A percentile compares a stretch with the other conserved stretches of the same genome.
Evolutionary conservation across 1,140 invertebrate genomes (phyloP).

Genomic region (Oedothorax gibbosus): DNA sequence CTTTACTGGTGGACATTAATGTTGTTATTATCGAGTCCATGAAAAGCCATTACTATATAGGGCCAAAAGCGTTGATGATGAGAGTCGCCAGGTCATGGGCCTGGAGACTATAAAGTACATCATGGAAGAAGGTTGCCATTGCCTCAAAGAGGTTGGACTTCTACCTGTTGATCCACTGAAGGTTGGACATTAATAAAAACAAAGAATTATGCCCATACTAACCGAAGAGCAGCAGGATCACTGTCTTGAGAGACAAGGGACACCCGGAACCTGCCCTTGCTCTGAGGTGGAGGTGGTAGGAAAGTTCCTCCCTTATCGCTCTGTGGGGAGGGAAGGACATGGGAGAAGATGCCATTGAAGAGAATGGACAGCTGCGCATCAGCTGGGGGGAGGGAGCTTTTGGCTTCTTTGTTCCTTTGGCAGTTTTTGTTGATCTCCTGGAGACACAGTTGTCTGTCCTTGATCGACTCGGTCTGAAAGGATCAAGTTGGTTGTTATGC

Average conservation of each 20-base stretch:
- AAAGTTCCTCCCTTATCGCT: neutral
- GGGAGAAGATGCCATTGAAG: constrained; percentile 57
- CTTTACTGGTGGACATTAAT: too few relatives aligned
- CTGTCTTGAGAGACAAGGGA: constrained; percentile 44
- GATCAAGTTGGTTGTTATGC: neutral
- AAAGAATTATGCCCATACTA: too few relatives aligned
- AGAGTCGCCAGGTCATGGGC: too few relatives aligned
- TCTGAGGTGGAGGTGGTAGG: neutral
- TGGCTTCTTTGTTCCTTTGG: constrained; percentile 58
- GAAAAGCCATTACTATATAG: too few relatives aligned
- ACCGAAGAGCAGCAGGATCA: neutral
- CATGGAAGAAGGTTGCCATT: too few relatives aligned
- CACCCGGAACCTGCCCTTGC: constrained; percentile 38
- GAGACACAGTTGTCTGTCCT: constrained; percentile 26
- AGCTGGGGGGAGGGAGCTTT: constrained; percentile 51
- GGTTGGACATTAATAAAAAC: too few relatives aligned
- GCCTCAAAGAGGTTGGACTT: too few relatives aligned
- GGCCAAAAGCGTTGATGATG: too few relatives aligned
- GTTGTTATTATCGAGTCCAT: too few relatives aligned
- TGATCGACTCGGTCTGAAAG: constrained; percentile 45
- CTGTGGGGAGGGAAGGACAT: constrained; percentile 42
- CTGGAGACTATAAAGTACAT: too few relatives aligned
- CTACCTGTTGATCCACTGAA: too few relatives aligned
- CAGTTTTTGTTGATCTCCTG: constrained; percentile 53
- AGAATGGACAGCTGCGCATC: constrained; percentile 53